A percentile compares a stretch with the other conserved stretches of the same genome.
These are phyloP conservation scores for Anabas testudineus DNA, from an alignment of 2,797 vertebrate genomes.

Conservation along the genomic window DNA sequence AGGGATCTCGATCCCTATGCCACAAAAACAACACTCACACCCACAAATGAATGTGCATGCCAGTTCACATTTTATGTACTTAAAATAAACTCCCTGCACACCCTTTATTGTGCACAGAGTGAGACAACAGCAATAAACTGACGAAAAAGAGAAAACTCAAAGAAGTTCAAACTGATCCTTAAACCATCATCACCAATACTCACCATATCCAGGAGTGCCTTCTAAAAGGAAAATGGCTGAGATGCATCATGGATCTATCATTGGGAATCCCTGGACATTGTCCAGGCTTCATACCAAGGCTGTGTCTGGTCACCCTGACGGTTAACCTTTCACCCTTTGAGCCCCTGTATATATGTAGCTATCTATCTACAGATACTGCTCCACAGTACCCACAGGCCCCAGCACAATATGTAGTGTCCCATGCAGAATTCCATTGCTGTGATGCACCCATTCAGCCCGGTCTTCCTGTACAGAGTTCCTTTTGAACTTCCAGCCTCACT, in stretches of 20 bases:
- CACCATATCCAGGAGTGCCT: conserved; percentile 89
- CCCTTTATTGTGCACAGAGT: not conserved
- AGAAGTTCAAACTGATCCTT: not conserved
- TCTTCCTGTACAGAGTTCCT: conserved; percentile 30
- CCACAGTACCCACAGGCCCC: conserved; percentile 49
- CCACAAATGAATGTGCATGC: conserved; percentile 11
- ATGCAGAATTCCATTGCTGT: conserved; percentile 61
- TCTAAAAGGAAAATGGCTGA: conserved; percentile 82
- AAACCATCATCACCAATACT: conserved; percentile 55
- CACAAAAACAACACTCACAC: conserved; percentile 54
- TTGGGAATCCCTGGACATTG: conserved; percentile 67
- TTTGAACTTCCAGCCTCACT: conserved; percentile 49
- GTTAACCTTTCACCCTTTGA: conserved; percentile 46
- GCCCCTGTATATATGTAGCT: conserved; percentile 38
- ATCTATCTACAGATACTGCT: conserved; percentile 54
- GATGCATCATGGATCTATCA: conserved; percentile 82
- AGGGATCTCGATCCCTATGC: conserved; percentile 39
- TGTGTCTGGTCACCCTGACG: conserved; percentile 28
- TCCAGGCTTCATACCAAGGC: conserved; percentile 81
- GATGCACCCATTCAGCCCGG: conserved; percentile 51
- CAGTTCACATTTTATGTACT: conserved; percentile 10
- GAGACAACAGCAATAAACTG: not conserved
- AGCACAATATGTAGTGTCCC: conserved; percentile 53
- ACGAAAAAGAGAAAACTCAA: conserved; percentile 4
- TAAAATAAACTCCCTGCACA: conserved; percentile 15